Evolutionary conservation across 2,797 vertebrate genomes (phyloP).

Genomic region (Spatula clypeata): DNA sequence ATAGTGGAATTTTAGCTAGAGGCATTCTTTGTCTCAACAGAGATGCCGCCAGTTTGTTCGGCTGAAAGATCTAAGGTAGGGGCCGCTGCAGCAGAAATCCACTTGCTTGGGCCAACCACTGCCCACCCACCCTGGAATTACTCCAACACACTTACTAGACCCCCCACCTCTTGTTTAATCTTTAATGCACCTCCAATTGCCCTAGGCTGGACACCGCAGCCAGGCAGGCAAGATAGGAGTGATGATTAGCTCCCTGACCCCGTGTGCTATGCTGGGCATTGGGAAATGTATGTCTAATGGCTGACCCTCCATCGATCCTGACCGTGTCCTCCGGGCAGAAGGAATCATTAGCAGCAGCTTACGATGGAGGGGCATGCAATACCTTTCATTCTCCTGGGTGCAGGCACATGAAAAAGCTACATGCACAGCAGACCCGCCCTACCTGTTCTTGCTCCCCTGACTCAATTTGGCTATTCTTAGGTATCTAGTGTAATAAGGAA

Average conservation of each 20-base stretch:
- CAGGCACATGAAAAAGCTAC: constrained; percentile 10
- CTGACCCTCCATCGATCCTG: constrained; percentile 44
- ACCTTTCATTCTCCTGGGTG: neutral
- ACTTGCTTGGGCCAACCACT: constrained; percentile 60
- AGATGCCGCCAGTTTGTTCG: constrained; percentile 73
- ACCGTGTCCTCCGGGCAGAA: constrained; percentile 41
- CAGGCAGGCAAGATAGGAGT: constrained; percentile 80
- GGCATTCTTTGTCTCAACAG: constrained; percentile 69
- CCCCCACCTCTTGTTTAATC: constrained; percentile 84
- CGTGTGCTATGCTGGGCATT: constrained; percentile 30
- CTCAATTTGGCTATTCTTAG: neutral
- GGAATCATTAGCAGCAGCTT: constrained; percentile 34
- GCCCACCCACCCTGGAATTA: constrained; percentile 67
- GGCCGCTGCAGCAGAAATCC: constrained; percentile 64
- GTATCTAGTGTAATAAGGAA: neutral
- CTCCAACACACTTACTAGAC: constrained; percentile 52
- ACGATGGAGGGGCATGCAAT: neutral
- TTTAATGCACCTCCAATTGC: constrained; percentile 84
- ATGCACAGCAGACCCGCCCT: constrained; percentile 47
- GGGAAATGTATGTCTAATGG: constrained; percentile 72
- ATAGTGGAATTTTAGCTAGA: constrained; percentile 81
- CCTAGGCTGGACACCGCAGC: constrained; percentile 80
- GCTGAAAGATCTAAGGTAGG: constrained; percentile 84
- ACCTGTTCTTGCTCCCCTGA: constrained; percentile 25
- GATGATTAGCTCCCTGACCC: constrained; percentile 80